A percentile compares a stretch with the other conserved stretches of the same genome.
These are phyloP conservation scores for Macheiramphus alcinus DNA, from an alignment of 2,113 vertebrate species.

Conservation along the genomic window DNA sequence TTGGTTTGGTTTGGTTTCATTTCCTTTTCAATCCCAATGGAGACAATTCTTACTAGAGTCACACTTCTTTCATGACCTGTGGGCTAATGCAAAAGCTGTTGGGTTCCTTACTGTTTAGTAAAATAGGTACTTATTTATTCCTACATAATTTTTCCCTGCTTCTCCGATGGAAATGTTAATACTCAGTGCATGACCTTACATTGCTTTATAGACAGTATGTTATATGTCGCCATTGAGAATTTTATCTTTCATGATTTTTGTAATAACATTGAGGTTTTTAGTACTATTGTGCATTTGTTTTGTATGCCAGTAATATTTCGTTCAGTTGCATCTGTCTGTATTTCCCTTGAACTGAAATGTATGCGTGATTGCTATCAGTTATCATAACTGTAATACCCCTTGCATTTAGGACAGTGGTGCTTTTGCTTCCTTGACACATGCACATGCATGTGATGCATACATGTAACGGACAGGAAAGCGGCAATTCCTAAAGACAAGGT, in stretches of 20 bases:
- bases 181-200: neutral
- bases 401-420: neutral
- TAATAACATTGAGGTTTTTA: neutral
- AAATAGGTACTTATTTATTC: neutral
- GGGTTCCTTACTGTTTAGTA: neutral
- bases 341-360: neutral
- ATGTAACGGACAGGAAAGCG: fast-evolving
- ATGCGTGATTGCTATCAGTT: neutral
- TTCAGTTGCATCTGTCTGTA: neutral
- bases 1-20: neutral
- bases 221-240: neutral
- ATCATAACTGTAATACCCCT: neutral
- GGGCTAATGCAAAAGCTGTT: neutral
- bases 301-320: neutral
- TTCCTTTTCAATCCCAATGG: neutral
- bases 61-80: neutral
- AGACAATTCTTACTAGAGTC: neutral
- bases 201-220: neutral
- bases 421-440: neutral
- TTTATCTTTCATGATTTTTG: neutral
- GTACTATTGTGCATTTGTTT: neutral
- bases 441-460: neutral
- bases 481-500: neutral
- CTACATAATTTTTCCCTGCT: neutral
- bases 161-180: neutral